phyloP scores from a whole-genome alignment of 1,140 invertebrate genomes.

The Macrobrachium nipponense region DNA sequence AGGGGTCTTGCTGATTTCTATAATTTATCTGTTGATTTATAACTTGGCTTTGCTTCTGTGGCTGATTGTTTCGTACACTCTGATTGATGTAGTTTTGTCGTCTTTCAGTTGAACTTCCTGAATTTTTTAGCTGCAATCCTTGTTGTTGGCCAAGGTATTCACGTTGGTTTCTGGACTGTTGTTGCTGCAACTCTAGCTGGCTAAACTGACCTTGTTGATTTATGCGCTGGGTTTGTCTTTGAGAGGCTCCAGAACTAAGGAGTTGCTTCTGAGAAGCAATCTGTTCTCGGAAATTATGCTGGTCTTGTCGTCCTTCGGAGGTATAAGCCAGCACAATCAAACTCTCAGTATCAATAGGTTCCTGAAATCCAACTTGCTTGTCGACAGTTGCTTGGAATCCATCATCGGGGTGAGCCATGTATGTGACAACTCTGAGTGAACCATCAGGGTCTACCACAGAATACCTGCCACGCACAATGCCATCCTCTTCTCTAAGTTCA shows the following conservation, averaged over 20 bases:
- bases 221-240: not conserved
- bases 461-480: slow-evolving; percentile 33
- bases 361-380: not conserved
- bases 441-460: slow-evolving; percentile 37
- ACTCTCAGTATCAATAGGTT: not conserved
- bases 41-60: not conserved
- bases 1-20: too few species aligned
- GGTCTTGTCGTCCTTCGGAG: not conserved
- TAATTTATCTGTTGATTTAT: not conserved
- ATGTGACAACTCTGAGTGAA: slow-evolving; percentile 28
- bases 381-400: slow-evolving; percentile 37
- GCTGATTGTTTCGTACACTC: not conserved
- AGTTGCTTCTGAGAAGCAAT: not conserved
- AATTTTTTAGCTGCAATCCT: too few species aligned
- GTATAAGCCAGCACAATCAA: not conserved
- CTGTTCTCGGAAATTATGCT: too few species aligned
- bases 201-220: not conserved
- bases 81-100: not conserved
- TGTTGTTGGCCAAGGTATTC: not conserved
- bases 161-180: not conserved
- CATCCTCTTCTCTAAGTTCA: slow-evolving; percentile 28
- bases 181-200: not conserved
- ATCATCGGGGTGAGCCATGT: slow-evolving; percentile 29
- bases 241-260: not conserved
- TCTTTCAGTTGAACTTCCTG: not conserved